A percentile compares a stretch with the other conserved stretches of the same genome.
Conservation (phyloP, 2,797 vertebrate species). For the Lophotriccus pileatus region DNA sequence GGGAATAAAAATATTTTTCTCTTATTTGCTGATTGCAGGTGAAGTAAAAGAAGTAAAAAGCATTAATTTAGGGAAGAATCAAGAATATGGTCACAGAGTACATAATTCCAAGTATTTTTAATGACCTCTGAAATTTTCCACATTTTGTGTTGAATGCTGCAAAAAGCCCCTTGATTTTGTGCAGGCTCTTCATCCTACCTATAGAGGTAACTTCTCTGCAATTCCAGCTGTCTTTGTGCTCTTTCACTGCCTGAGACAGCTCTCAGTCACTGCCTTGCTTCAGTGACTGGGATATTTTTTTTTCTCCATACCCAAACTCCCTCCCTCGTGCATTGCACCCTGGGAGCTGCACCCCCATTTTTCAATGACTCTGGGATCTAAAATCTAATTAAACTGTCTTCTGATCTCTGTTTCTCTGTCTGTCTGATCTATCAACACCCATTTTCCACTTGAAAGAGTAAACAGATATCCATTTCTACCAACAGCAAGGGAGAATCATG, state of each 20-base stretch:
- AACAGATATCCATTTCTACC: neutral
- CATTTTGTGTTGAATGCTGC: neutral
- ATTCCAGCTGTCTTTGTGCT: neutral
- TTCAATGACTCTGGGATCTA: neutral
- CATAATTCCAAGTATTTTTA: neutral
- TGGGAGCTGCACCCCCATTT: neutral
- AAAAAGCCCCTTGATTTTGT: neutral
- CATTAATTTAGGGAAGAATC: neutral
- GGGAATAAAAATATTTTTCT: neutral
- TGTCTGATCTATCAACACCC: neutral
- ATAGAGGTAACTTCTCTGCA: neutral
- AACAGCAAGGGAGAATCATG: neutral
- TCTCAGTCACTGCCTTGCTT: neutral
- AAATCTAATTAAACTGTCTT: conserved; percentile 21
- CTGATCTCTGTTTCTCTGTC: neutral
- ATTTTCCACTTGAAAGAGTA: conserved; percentile 37
- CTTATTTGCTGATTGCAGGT: neutral
- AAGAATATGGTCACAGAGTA: neutral
- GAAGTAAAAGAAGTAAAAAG: neutral
- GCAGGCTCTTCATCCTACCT: neutral
- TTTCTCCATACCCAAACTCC: neutral
- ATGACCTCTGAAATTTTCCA: neutral
- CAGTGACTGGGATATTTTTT: neutral
- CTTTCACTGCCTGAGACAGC: neutral
- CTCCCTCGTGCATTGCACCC: neutral